Base-by-base conservation (phyloP, 2,888 invertebrate genomes). In the Lithodes maja region DNA sequence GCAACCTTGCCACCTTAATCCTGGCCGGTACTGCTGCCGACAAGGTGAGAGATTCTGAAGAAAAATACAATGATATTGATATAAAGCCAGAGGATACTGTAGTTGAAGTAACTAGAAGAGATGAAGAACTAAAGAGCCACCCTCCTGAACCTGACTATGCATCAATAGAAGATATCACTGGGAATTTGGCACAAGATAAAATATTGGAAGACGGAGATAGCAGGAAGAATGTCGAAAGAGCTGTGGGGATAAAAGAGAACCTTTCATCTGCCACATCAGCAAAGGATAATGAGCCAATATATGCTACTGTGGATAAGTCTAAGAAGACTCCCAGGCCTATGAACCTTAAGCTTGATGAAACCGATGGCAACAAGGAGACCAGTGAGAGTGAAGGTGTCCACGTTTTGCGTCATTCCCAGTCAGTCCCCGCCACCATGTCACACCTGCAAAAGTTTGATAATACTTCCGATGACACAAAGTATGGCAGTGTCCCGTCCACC, bases 401-500 rank as follows among this genome's bases (percentile, higher is more conserved):
- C 53, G 12, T 69, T 17, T 50, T 68, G 1, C 53, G 61, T 2
- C 9, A 12, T 9, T 68, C 83, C 5, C 53, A 75, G 7, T 77
- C 82, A 54, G 68, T 75, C n/a, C 53, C 83, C 33, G 9, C 69
- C 50, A 33, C 33, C 33, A 33, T 33, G 33, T 33, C 33, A 33
- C 33, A 33, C 33, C 3, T 68, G 49, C 55, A 5, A 71, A 54
- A 33, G 77, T 49, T 55, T 49, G n/a, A 78, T 75, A 33, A n/a
- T 33, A 7, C 17, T 9, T 49, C 75, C 9, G 75, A 75, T 17
- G 9, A 9, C 50, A 52, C 17, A 52, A 52, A 49, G 2, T 49
- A 61, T 17, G 49, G 71, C 69, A 90, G 90, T 81, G 87, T 83
- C 52, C 87, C 90, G 15, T 17, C 77, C 55, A 80, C 85, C 52